phyloP scores from a whole-genome alignment of 2,797 vertebrate species.

The Girardinus metallicus region DNA sequence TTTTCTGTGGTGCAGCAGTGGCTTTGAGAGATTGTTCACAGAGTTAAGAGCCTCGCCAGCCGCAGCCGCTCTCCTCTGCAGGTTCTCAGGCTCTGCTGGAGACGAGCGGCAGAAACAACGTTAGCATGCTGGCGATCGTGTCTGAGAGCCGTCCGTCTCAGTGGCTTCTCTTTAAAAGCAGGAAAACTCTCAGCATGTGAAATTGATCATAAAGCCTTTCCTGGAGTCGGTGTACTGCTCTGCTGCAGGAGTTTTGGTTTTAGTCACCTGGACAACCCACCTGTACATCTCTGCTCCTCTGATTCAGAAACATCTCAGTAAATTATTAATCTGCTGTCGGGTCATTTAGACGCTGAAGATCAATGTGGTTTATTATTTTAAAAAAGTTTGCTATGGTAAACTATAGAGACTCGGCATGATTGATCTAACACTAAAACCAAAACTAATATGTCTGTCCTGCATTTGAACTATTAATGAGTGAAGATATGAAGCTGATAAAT shows the following conservation, averaged over 20 bases:
- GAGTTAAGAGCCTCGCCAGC: not conserved
- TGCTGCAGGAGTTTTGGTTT: not conserved
- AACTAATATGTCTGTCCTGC: not conserved
- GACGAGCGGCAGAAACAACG: no score
- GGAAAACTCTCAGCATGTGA: not conserved
- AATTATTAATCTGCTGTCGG: not conserved
- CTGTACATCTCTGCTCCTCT: not conserved
- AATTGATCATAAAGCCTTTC: not conserved
- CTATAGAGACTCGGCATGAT: not conserved
- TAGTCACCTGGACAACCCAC: not conserved
- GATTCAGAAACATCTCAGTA: not conserved
- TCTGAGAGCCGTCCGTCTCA: not conserved
- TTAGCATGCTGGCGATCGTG: no score
- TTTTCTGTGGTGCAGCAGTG: conserved; percentile 2
- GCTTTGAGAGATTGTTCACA: not conserved
- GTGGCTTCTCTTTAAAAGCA: not conserved
- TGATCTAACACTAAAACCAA: not conserved
- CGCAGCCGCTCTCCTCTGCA: not conserved
- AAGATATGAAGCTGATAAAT: not conserved
- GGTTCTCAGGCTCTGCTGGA: not conserved
- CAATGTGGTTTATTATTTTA: not conserved
- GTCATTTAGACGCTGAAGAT: not conserved
- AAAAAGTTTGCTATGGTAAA: not conserved
- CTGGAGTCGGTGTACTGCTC: not conserved
- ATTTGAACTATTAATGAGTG: not conserved